Percentiles rank a stretch among this genome's conserved stretches.
These are phyloP conservation scores for Fabriciana adippe DNA, from an alignment of 2,888 invertebrate genomes.

Conservation along the genomic window DNA sequence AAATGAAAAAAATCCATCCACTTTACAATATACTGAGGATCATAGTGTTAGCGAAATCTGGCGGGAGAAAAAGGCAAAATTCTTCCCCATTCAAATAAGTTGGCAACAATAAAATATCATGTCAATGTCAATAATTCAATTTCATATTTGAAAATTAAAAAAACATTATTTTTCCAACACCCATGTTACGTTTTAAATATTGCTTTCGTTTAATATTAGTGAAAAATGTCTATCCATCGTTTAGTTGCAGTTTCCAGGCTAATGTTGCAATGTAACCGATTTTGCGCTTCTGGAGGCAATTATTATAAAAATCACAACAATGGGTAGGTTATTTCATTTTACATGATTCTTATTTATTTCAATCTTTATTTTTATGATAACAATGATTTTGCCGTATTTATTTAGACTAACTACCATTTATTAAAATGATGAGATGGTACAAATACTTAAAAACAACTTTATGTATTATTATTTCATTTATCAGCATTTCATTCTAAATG, in stretches of 20 bases:
- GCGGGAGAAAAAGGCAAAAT: no score
- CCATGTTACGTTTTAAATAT: neutral
- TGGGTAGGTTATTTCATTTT: constrained; percentile 46
- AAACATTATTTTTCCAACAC: neutral
- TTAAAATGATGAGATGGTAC: no score
- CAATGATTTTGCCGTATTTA: neutral
- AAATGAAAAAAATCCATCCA: no score
- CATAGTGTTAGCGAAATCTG: no score
- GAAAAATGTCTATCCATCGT: constrained; percentile 53
- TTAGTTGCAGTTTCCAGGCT: constrained; percentile 51
- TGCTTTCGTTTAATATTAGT: neutral
- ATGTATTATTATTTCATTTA: no score
- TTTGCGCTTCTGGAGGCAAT: constrained; percentile 46
- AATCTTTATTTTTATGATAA: neutral
- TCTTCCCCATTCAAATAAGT: no score
- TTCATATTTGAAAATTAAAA: constrained; percentile 15
- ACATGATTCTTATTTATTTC: constrained; percentile 5
- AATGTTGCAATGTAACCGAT: constrained; percentile 51
- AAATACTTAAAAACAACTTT: no score
- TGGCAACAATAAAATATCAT: constrained; percentile 1
- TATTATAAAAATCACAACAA: constrained; percentile 47
- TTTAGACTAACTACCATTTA: no score
- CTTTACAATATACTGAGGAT: no score
- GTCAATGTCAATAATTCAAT: constrained; percentile 2
- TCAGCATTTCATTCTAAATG: no score